A percentile compares a stretch with the other conserved stretches of the same genome.
These are phyloP conservation scores for Sebastes taczanowskii DNA, from an alignment of 2,797 vertebrate species.

Conservation along the genomic window DNA sequence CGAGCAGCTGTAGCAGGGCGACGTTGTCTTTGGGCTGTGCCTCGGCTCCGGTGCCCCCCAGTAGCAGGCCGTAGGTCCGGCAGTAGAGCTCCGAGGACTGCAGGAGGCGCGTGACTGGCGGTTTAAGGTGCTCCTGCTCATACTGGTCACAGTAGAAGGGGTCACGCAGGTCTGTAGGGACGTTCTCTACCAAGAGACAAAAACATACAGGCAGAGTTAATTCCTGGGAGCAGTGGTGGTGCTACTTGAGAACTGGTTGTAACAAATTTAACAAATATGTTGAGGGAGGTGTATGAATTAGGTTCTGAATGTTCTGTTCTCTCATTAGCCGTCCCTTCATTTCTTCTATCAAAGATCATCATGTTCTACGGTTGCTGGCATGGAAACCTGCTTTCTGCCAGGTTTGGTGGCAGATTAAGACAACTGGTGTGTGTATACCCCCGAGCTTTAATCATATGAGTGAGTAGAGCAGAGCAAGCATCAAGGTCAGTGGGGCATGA, in stretches of 20 bases:
- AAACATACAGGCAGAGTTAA: constrained; percentile 39
- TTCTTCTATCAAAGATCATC: background rate
- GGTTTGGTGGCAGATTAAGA: constrained; percentile 31
- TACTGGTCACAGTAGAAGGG: constrained; percentile 97
- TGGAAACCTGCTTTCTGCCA: constrained; percentile 11
- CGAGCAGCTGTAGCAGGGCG: constrained; percentile 84
- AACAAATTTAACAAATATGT: background rate
- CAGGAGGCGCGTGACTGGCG: constrained; percentile 88
- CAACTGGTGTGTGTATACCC: constrained; percentile 8
- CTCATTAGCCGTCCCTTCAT: background rate
- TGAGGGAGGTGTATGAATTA: background rate
- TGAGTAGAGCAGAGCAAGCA: constrained; percentile 46
- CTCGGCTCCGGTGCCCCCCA: constrained; percentile 53
- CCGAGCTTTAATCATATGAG: constrained; percentile 44
- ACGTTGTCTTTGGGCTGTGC: constrained; percentile 83
- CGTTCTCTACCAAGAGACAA: constrained; percentile 82
- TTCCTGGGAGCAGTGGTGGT: background rate
- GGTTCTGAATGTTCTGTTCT: background rate
- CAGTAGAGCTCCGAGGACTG: constrained; percentile 91
- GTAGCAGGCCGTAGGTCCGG: constrained; percentile 84
- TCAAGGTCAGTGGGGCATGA: constrained; percentile 57
- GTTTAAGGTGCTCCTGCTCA: constrained; percentile 95
- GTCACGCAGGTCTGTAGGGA: constrained; percentile 90
- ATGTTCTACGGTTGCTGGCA: background rate
- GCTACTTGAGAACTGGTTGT: background rate